Conservation (phyloP, 2,888 invertebrate species). For the Cremastobaeus sp. region DNA sequence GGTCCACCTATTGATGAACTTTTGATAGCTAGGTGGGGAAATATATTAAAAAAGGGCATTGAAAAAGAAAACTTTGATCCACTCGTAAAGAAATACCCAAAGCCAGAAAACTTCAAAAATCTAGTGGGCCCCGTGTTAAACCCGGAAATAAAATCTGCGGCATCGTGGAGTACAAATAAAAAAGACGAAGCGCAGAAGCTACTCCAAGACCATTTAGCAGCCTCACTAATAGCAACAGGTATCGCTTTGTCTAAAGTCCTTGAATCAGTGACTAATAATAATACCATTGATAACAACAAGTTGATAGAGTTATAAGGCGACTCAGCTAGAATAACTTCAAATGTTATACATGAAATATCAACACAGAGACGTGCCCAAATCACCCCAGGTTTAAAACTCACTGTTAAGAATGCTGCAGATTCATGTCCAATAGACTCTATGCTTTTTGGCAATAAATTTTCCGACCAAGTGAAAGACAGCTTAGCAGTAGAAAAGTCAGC, state of each 20-base stretch:
- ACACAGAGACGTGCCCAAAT: not conserved
- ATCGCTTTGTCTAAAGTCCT: not conserved
- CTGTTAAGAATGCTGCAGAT: not conserved
- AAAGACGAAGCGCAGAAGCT: not conserved
- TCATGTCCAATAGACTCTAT: not conserved
- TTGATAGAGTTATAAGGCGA: not conserved
- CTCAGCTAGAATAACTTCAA: not conserved
- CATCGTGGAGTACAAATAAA: not conserved
- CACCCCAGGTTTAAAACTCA: not conserved
- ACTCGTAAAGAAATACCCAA: not conserved
- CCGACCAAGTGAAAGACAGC: not conserved
- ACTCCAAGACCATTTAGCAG: not conserved
- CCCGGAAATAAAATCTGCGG: not conserved
- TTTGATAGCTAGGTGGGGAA: not conserved
- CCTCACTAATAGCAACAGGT: not conserved
- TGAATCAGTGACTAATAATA: not conserved
- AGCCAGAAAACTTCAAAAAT: not conserved
- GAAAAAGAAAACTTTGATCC: too few relatives aligned
- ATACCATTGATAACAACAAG: not conserved
- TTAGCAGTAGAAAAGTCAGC: not conserved
- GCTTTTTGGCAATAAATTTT: not conserved
- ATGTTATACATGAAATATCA: not conserved
- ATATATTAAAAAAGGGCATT: constrained; percentile 1
- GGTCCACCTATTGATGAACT: constrained; percentile 1
- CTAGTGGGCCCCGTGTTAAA: not conserved